Conservation (phyloP, 2,888 invertebrate species). For the Idaea dimidiata region DNA sequence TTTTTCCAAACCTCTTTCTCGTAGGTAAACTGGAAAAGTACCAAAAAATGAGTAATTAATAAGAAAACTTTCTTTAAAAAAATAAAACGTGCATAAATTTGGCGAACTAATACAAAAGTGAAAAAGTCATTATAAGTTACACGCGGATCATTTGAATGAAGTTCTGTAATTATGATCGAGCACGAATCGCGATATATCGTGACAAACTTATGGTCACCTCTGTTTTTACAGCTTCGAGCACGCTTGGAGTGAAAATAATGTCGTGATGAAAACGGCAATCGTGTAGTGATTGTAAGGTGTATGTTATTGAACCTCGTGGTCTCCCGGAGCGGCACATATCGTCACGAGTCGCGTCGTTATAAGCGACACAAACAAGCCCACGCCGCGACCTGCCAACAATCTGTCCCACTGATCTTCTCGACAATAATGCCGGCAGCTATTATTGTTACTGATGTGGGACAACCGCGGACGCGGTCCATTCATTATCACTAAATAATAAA, state of each 20-base stretch:
- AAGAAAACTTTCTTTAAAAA: too few relatives aligned
- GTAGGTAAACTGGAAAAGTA: too few relatives aligned
- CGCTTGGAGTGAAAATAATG: background rate
- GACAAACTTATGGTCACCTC: background rate
- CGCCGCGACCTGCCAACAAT: constrained; percentile 70
- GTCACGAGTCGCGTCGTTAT: background rate
- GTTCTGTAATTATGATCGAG: too few relatives aligned
- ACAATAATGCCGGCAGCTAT: background rate
- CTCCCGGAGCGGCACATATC: too few relatives aligned
- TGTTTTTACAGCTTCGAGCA: background rate
- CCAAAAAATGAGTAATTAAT: too few relatives aligned
- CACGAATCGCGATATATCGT: background rate
- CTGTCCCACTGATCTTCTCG: constrained; percentile 66
- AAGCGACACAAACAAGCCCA: constrained; percentile 7
- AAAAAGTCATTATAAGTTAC: too few relatives aligned
- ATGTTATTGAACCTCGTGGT: too few relatives aligned
- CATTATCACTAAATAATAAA: background rate
- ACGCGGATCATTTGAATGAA: too few relatives aligned
- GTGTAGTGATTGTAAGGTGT: background rate
- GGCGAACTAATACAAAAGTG: too few relatives aligned
- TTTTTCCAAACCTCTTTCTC: too few relatives aligned
- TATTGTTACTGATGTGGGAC: background rate
- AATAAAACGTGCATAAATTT: too few relatives aligned
- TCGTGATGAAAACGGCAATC: background rate
- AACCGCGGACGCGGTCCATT: background rate